Conservation (phyloP, 2,888 invertebrate genomes). For the Cotesia congregata region DNA sequence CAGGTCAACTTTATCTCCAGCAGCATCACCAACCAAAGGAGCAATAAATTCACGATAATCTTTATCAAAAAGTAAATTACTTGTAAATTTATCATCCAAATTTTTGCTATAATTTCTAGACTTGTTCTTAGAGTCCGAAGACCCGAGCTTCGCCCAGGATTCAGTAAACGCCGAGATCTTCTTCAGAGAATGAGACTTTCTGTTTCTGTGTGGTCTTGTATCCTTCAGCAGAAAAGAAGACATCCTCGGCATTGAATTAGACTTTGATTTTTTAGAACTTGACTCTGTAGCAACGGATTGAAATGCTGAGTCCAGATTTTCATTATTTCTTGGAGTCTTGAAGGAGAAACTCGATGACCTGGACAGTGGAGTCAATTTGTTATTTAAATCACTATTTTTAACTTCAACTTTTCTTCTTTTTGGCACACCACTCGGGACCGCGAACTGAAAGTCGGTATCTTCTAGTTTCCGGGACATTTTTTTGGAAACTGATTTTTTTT, state of each 20-base stretch:
- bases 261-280: not conserved
- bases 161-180: not conserved
- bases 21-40: not conserved
- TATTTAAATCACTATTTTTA: not conserved
- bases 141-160: not conserved
- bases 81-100: not conserved
- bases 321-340: not conserved
- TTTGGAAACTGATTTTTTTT: not conserved
- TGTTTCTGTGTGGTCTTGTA: too few species aligned
- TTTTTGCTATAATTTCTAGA: not conserved
- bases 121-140: not conserved
- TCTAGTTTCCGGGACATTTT: not conserved
- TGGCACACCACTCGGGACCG: not conserved
- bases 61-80: not conserved
- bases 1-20: not conserved
- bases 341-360: not conserved
- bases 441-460: not conserved
- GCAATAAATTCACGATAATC: not conserved
- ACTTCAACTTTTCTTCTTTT: not conserved
- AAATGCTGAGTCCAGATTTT: not conserved
- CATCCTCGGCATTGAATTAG: not conserved
- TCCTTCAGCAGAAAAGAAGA: not conserved
- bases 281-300: not conserved
- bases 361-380: not conserved
- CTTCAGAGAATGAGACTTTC: not conserved